Conservation (phyloP, 2,888 invertebrate species). For the Luperina testacea region DNA sequence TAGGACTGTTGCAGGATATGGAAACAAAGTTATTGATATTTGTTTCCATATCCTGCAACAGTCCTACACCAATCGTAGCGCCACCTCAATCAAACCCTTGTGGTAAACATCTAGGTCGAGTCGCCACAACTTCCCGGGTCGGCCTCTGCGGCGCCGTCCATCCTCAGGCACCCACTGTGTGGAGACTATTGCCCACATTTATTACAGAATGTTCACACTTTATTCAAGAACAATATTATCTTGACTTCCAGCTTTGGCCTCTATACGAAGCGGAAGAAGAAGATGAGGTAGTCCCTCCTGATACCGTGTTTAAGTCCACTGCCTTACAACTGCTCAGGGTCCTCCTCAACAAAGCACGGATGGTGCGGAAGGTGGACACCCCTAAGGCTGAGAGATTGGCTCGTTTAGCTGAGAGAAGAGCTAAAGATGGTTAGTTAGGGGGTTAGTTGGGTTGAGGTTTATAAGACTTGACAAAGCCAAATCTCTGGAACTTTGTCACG, state of each 20-base stretch:
- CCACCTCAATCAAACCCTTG: not conserved
- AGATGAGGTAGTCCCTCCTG: conserved; percentile 69
- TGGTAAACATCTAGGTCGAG: not conserved
- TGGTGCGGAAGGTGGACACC: conserved; percentile 77
- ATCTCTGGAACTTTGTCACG: not conserved
- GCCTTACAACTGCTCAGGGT: conserved; percentile 85
- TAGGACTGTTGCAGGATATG: too few relatives aligned
- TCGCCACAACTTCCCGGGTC: too few relatives aligned
- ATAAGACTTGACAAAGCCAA: not conserved
- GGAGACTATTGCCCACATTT: not conserved
- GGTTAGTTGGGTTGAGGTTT: too few relatives aligned
- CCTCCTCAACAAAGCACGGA: conserved; percentile 80
- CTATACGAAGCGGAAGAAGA: conserved; percentile 74
- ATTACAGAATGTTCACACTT: not conserved
- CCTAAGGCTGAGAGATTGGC: conserved; percentile 85
- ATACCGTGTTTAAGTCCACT: conserved; percentile 84
- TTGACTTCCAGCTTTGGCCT: conserved; percentile 75
- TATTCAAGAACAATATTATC: not conserved
- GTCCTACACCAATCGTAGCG: not conserved
- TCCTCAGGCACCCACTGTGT: not conserved
- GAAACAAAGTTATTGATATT: too few relatives aligned
- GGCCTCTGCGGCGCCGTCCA: not conserved
- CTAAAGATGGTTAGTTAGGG: conserved; percentile 84
- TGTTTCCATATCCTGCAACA: too few relatives aligned
- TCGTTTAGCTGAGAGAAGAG: conserved; percentile 88